Evolutionary conservation across 2,797 vertebrate genomes (phyloP), one percentile per base, ranked within the genome.

Genomic region (Psittacula echo): DNA sequence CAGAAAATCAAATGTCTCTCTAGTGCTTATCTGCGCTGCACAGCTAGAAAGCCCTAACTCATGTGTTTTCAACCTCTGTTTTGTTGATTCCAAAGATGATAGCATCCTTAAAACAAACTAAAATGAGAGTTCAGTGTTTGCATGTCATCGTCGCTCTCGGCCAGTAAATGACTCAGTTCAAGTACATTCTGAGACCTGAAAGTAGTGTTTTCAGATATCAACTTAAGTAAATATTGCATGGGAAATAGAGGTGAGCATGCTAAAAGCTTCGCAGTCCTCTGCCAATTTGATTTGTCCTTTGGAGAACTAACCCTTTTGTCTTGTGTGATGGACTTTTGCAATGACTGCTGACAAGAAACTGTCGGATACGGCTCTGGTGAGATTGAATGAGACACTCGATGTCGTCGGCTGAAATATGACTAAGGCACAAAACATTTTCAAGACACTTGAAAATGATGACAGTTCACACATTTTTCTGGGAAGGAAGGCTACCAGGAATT

Each of bases 401-500:
- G 23, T 54, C 80, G 58, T n/a, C 34, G 67, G 20, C 73, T 88
- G 64, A 92, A 90, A 90, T n/a, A 67, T 2, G 1, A 6, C 42
- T 22, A 48, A n/a, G 41, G n/a, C 75, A 54, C 44, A 64, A 94
- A 72, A 26, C 12, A 37, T 74, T n/a, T 85, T 70, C 60, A 24
- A 74, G 48, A 10, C 5, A 20, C 67, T 75, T 77, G 14, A 81
- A 77, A 71, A 85, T 26, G n/a, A 50, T 66, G 75, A 50, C 74
- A 73, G 73, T 67, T 89, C 61, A 18, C n/a, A 73, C 19, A 5
- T 80, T 60, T 82, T 83, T 26, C 65, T 41, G 51, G 45, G 82
- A 71, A 71, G 48, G 65, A 60, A 70, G 56, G 41, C 54, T 92
- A 80, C 44, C 48, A 89, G 65, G 32, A 91, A 76, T 79, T 82